Conservation (phyloP, 2,797 vertebrate species). For the Alfaro cultratus region DNA sequence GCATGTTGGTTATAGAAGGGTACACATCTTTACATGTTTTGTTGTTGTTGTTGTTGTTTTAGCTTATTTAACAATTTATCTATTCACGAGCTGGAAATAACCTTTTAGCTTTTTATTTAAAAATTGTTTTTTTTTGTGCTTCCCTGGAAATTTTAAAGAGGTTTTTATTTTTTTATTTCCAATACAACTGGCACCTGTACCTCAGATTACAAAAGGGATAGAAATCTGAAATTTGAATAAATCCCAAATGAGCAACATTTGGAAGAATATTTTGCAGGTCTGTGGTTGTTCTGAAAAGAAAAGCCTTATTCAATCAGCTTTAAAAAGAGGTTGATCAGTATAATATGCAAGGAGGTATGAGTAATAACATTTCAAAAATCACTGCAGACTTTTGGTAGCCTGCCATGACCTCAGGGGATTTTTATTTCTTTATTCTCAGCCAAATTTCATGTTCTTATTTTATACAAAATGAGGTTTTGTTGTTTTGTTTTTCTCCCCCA, state of each 20-base stretch:
- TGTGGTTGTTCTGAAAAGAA: not conserved
- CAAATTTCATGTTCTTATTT: not conserved
- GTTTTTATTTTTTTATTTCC: not conserved
- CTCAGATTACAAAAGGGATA: not conserved
- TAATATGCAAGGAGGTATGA: not conserved
- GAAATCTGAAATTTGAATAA: not conserved
- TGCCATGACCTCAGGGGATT: not conserved
- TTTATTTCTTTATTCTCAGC: not conserved
- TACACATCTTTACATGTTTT: not conserved
- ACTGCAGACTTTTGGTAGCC: constrained; percentile 1
- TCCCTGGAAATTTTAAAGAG: not conserved
- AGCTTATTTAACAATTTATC: not conserved
- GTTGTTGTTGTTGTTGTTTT: not conserved
- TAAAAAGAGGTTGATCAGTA: not conserved
- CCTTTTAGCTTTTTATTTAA: not conserved
- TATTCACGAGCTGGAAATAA: not conserved
- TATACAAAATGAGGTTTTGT: not conserved
- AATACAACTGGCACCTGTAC: too few species aligned
- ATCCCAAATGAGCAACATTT: not conserved
- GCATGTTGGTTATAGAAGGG: not conserved
- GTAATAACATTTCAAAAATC: not conserved
- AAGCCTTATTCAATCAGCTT: not conserved
- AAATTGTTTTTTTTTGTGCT: not conserved
- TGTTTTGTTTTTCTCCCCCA: not conserved
- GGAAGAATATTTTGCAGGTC: not conserved